Evolutionary conservation across 2,113 vertebrate species (phyloP), one percentile per base, ranked within the genome.

Genomic region (Callorhinus ursinus): DNA sequence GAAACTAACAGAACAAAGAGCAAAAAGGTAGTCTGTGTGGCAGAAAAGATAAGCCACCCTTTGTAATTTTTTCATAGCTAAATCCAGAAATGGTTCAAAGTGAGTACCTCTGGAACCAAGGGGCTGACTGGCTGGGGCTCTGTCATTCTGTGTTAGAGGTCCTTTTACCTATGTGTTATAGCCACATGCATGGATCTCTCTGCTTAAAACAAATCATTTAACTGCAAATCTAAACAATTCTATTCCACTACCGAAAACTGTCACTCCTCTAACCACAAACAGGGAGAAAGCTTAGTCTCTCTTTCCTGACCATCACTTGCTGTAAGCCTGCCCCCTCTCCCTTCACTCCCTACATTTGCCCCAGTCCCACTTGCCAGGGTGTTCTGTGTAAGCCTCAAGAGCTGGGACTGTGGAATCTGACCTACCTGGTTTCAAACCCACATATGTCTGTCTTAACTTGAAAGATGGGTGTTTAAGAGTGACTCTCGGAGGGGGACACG

Each of bases 281-380:
- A 14, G n/a, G 13, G 57, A 76, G 24, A 26, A 5, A 65, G 26
- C 53, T 53, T 67, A 0, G n/a, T 33, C 39, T 79, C 51, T 72
- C 16, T 51, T 46, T 77, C 28, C 22, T 36, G 59, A 71, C 26
- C 2, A 2, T 4, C 21, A 19, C 10, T 26, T 71, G 42, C n/a
- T 6, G 1, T 2, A 6, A 69, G 4, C 63, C 71, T 71, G 24
- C 26, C 28, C 51, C 7, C 42, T 46, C 2, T 28, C 15, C 16
- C 10, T 9, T 12, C 1, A 26, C 11, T 5, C 18, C 18, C 21
- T 7, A 15, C 0, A 2, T 31, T n/a, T 26, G 18, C 28, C 4
- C 59, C 67, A 85, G 36, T 42, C 7, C 81, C n/a, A 21, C 31
- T 4, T 42, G 55, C 16, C 18, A 6, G 33, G 74, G 8, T 69